Evolutionary conservation across 2,797 vertebrate genomes (phyloP).

Genomic region (Eutrigla gurnardus): DNA sequence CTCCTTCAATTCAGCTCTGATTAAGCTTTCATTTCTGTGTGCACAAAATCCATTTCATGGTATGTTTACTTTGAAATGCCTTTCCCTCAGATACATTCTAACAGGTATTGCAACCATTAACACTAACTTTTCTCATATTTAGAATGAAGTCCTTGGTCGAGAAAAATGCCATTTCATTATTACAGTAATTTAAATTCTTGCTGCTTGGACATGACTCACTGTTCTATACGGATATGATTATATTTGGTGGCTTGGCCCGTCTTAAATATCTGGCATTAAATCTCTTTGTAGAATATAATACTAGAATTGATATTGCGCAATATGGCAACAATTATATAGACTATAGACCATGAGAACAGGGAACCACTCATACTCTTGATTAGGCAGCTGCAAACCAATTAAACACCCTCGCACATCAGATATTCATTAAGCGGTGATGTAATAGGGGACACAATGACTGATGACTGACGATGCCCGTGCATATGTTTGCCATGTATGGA

Average conservation of each 20-base stretch:
- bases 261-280: neutral
- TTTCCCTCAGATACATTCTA: neutral
- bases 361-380: neutral
- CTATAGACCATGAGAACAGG: neutral
- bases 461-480: neutral
- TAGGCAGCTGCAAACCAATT: neutral
- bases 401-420: neutral
- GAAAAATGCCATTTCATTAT: conserved; percentile 4
- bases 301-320: neutral
- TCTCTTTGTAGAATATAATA: neutral
- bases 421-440: neutral
- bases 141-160: neutral
- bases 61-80: conserved; percentile 19
- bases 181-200: conserved; percentile 30
- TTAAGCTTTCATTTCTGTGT: conserved; percentile 36
- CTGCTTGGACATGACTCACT: conserved; percentile 15
- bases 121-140: conserved; percentile 34
- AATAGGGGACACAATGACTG: neutral
- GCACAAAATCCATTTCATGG: conserved; percentile 36
- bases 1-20: conserved; percentile 35
- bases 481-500: neutral
- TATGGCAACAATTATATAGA: neutral
- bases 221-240: neutral
- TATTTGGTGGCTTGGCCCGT: no score
- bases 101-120: conserved; percentile 24